These are phyloP conservation scores for Drosophila nigromelanica DNA, from an alignment of 1,140 invertebrate genomes.

Conservation along the genomic window DNA sequence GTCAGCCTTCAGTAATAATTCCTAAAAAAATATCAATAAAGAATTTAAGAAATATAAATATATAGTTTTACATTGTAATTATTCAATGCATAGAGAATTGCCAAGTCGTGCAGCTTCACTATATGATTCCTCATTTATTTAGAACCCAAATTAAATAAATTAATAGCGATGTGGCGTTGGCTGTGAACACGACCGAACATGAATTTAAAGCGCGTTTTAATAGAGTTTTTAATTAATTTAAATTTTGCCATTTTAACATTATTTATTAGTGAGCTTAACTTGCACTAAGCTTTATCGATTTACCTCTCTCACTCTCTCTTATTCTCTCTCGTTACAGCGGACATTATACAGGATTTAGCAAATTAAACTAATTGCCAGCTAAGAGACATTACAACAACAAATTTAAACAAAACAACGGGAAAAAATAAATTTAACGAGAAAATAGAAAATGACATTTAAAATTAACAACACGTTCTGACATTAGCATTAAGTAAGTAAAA, in stretches of 20 bases:
- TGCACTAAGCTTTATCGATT: slow-evolving; percentile 55
- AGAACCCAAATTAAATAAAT: slow-evolving; percentile 35
- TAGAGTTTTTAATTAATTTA: slow-evolving; percentile 69
- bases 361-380: slow-evolving; percentile 79
- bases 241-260: slow-evolving; percentile 60
- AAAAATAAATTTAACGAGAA: slow-evolving; percentile 10
- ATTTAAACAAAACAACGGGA: slow-evolving; percentile 14
- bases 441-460: slow-evolving; percentile 21
- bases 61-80: too few species aligned
- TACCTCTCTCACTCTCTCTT: slow-evolving; percentile 6
- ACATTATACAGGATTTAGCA: slow-evolving; percentile 81
- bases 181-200: slow-evolving; percentile 1
- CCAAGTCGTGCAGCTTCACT: neutral
- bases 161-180: slow-evolving; percentile 42
- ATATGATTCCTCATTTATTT: neutral
- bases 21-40: too few species aligned
- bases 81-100: neutral
- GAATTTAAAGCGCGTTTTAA: slow-evolving; percentile 36
- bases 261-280: slow-evolving; percentile 75
- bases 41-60: too few species aligned
- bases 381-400: slow-evolving; percentile 47
- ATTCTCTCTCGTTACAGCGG: slow-evolving; percentile 60
- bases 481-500: slow-evolving; percentile 72
- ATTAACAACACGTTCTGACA: slow-evolving; percentile 55
- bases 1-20: too few species aligned